A percentile compares a stretch with the other conserved stretches of the same genome.
These are phyloP conservation scores for Corythornis vintsioides DNA, from an alignment of 2,113 vertebrate genomes.

Conservation along the genomic window DNA sequence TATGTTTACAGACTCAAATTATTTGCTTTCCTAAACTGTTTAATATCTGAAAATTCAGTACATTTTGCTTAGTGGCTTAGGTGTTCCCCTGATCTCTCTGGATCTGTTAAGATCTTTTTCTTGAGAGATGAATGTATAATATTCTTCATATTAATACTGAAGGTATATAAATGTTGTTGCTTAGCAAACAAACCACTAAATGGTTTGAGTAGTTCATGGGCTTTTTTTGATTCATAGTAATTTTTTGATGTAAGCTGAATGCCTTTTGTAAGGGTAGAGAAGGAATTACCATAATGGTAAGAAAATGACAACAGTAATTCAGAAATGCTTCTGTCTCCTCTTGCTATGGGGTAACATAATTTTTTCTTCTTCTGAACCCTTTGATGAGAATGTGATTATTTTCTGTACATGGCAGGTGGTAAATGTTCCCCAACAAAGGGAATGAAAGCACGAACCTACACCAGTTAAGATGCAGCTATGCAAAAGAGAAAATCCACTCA, in stretches of 20 bases:
- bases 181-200: neutral
- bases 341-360: neutral
- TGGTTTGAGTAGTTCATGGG: neutral
- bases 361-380: neutral
- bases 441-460: neutral
- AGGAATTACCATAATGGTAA: neutral
- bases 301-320: neutral
- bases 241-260: neutral
- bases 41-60: neutral
- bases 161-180: neutral
- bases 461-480: neutral
- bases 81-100: neutral
- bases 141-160: neutral
- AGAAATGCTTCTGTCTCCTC: neutral
- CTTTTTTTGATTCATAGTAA: neutral
- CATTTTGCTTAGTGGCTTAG: neutral
- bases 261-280: neutral
- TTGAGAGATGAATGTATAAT: neutral
- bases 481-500: constrained; percentile 12
- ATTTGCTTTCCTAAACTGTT: neutral
- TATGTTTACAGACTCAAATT: neutral
- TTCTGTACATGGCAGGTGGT: neutral
- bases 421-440: neutral
- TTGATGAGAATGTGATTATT: neutral
- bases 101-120: neutral